Evolutionary conservation across 2,797 vertebrate species (phyloP).

Genomic region (Amniataba percoides): DNA sequence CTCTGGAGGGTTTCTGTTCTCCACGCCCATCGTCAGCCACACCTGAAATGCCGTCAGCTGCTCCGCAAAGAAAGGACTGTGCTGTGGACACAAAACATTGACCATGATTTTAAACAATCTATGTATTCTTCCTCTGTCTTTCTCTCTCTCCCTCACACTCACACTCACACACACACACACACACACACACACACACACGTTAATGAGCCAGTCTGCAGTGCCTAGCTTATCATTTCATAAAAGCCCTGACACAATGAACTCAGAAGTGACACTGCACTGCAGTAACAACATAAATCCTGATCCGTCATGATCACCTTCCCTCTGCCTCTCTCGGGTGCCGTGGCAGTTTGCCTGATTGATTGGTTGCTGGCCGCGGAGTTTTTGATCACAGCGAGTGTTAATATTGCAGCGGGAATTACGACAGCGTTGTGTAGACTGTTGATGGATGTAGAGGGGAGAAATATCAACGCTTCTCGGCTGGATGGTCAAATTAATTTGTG

Average conservation of each 20-base stretch:
- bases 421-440: constrained; percentile 36
- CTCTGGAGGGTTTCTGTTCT: constrained; percentile 97
- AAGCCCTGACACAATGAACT: constrained; percentile 56
- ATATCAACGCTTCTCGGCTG: constrained; percentile 59
- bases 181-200: constrained; percentile 27
- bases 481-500: constrained; percentile 69
- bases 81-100: constrained; percentile 82
- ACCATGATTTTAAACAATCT: constrained; percentile 13
- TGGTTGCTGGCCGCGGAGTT: constrained; percentile 50
- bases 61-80: constrained; percentile 97
- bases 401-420: constrained; percentile 67
- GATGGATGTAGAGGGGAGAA: constrained; percentile 63
- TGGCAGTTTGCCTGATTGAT: constrained; percentile 72
- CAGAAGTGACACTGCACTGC: constrained; percentile 72
- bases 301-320: constrained; percentile 66
- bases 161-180: constrained; percentile 35
- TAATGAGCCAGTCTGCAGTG: constrained; percentile 42
- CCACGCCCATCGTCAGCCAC: constrained; percentile 98
- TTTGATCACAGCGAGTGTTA: constrained; percentile 71
- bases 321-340: constrained; percentile 30
- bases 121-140: neutral
- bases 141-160: neutral
- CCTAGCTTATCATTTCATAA: constrained; percentile 57
- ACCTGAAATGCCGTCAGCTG: constrained; percentile 98
- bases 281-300: constrained; percentile 74